Evolutionary conservation across 2,797 vertebrate genomes (phyloP), one percentile per base, ranked within the genome.

Genomic region (Xiphophorus birchmanni): DNA sequence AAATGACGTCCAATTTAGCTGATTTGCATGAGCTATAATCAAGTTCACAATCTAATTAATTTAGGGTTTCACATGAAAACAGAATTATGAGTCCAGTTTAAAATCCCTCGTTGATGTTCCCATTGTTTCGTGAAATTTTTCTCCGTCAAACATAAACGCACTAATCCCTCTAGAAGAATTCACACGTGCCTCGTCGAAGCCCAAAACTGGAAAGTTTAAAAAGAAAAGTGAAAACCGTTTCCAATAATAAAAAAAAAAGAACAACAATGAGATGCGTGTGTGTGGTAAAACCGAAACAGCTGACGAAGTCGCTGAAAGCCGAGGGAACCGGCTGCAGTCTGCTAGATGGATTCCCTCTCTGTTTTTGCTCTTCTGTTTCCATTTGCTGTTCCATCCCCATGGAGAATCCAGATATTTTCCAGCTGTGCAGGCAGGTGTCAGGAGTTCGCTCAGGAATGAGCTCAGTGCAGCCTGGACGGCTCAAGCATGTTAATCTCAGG

Each of bases 381-480:
- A 67, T 40, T 23, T 67, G 65, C 7, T 18, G 4, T 11, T 17
- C 37, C 37, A 37, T 40, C 37, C 35, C 37, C 65, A 40, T 11
- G 8, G 65, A 67, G 18, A 40, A 26, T 42, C 37, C 65, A 67
- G 37, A 40, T 40, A 67, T 67, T 40, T 67, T 67, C 21, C 65
- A 67, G 35, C 9, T 37, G 37, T 67, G 65, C 65, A 67, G 65
- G 65, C 42, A 67, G 65, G 65, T 67, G 65, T 67, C 10, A 42
- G 21, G 65, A 21, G 18, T 21, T 50, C 11, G 21, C 9, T 42
- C 65, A 67, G 65, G 21, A 67, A 40, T 40, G 65, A 42, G 9
- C 37, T 67, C 37, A 40, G 35, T 42, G 18, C 4, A 23, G 65
- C 0, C 35, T 67, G 65, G 65, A 40, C 65, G 9, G 21, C 65